Base-by-base conservation (phyloP, 1,140 invertebrate genomes). In the Aporrectodea caliginosa region DNA sequence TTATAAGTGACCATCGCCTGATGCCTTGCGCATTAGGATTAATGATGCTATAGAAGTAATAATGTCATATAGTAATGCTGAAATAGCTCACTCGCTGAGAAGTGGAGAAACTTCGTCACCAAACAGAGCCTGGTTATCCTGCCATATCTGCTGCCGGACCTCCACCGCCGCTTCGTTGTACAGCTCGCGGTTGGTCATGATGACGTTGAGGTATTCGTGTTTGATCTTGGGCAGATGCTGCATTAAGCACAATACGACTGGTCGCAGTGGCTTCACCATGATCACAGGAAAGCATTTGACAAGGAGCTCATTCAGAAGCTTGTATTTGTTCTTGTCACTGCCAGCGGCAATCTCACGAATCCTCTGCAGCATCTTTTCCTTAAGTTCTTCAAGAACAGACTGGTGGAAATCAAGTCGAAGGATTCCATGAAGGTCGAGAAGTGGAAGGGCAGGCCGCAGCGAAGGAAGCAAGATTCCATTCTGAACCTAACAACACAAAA, bases 81-180 rank as follows among this genome's bases (percentile, higher is more conserved):
- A n/a, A n/a, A n/a, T n/a, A n/a, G n/a, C n/a, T n/a, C n/a, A 98
- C 85, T 94, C 93, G 83, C 93, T 95, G 29, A 99, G 90, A 35
- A 98, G 88, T 6, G 97, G 96, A 14, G 95, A 97, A 0, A 98
- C 96, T 91, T 98, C 96, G 89, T 98, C 96, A 30, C 96, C 96
- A 90, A 98, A 98, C 58, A 98, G 88, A 35, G 94, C 94, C 87
- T 98, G 96, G 89, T 98, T 97, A 84, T 98, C 95, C 85, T 96
- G 95, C 97, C 97, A 99, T 78, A 99, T 98, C 86, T 98, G 96
- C 73, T 96, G 90, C 88, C 98, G 98, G 0, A 98, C 96, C 90
- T 98, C 95, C 1, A 95, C 97, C 83, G 98, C 94, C 30, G 95
- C 96, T 81, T 97, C 95, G 83, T 93, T 93, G 87, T 98, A 98